These are phyloP conservation scores for Tretioscincus oriximinensis DNA, from an alignment of 2,113 vertebrate species.

Conservation along the genomic window DNA sequence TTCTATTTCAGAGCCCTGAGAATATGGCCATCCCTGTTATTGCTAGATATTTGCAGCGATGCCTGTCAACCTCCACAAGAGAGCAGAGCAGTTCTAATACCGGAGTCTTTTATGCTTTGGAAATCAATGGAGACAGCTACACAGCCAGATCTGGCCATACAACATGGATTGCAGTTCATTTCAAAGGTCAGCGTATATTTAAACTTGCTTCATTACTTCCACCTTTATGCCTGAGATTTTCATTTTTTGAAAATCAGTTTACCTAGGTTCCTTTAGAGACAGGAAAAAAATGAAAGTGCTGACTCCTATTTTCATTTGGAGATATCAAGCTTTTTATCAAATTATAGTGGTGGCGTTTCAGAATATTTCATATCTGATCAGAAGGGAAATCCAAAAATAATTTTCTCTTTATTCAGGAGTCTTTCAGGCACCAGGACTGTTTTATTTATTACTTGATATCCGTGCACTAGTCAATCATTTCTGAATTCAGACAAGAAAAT, in stretches of 20 bases:
- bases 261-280: constrained; percentile 78
- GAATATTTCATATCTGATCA: constrained; percentile 93
- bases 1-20: constrained; percentile 58
- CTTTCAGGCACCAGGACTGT: constrained; percentile 72
- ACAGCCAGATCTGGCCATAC: constrained; percentile 81
- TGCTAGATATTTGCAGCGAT: constrained; percentile 74
- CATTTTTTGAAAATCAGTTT: constrained; percentile 81
- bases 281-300: constrained; percentile 86
- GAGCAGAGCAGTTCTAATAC: constrained; percentile 89
- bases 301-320: constrained; percentile 89
- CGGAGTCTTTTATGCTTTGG: constrained; percentile 76
- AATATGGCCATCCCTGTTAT: constrained; percentile 57
- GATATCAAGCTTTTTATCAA: constrained; percentile 91
- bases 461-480: constrained; percentile 77
- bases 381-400: constrained; percentile 81
- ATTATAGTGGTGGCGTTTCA: constrained; percentile 86
- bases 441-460: constrained; percentile 81
- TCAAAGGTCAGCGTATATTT: constrained; percentile 91
- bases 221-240: constrained; percentile 80
- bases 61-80: constrained; percentile 84
- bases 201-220: constrained; percentile 83
- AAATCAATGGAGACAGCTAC: constrained; percentile 81
- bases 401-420: constrained; percentile 80
- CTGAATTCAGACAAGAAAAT: constrained; percentile 75
- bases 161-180: constrained; percentile 86